phyloP scores from a whole-genome alignment of 2,797 vertebrate genomes.

The Typhlichthys subterraneus region DNA sequence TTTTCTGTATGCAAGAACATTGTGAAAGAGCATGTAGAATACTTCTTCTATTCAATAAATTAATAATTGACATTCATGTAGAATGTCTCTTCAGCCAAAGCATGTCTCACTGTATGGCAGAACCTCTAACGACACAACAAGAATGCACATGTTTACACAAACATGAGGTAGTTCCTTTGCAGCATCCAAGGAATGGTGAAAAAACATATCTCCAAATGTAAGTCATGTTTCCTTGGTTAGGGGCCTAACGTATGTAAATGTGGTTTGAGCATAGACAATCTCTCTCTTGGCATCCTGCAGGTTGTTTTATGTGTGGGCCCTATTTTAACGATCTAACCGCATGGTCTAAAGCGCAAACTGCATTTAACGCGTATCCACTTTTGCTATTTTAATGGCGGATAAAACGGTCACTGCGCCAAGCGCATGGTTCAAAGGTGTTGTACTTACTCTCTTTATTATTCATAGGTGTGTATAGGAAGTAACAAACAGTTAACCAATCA shows the following conservation, averaged over 20 bases:
- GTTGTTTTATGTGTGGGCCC: conserved; percentile 4
- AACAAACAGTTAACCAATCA: too few species aligned
- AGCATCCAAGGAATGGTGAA: too few species aligned
- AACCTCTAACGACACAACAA: conserved; percentile 6
- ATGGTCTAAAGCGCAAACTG: too few species aligned
- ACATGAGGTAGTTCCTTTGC: conserved; percentile 1
- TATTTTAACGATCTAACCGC: too few species aligned
- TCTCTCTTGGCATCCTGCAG: conserved; percentile 8
- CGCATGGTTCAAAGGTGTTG: too few species aligned
- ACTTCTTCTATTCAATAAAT: background rate
- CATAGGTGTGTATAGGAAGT: too few species aligned
- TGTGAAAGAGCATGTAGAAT: conserved; percentile 20
- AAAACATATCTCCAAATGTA: background rate
- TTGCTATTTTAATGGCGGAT: too few species aligned
- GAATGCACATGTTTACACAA: conserved; percentile 40
- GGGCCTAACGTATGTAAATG: conserved; percentile 31
- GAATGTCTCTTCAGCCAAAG: conserved; percentile 30
- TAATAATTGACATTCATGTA: conserved; percentile 5
- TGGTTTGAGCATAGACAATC: conserved; percentile 28
- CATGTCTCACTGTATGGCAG: conserved; percentile 26
- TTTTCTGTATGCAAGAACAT: conserved; percentile 18
- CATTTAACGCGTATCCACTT: too few species aligned
- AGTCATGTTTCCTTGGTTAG: conserved; percentile 24
- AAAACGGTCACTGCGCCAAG: too few species aligned
- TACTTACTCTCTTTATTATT: too few species aligned